Conservation (phyloP, 2,888 invertebrate genomes). For the Magallana nippona region DNA sequence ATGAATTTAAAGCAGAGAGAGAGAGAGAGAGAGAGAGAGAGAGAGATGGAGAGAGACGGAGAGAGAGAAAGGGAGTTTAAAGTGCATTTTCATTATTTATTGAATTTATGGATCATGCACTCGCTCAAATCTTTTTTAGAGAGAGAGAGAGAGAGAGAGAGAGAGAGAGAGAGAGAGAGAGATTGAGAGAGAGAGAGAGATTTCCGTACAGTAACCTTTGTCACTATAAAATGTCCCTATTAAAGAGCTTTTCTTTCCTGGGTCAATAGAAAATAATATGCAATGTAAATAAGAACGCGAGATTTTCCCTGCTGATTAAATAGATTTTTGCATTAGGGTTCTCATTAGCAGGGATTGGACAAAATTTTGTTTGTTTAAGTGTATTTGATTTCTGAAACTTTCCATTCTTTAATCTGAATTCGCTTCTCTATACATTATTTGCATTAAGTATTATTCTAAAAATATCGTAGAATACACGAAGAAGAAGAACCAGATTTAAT, state of each 20-base stretch:
- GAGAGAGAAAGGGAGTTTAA: too few relatives aligned
- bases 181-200: constrained; percentile 48
- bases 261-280: constrained; percentile 26
- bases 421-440: too few relatives aligned
- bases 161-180: constrained; percentile 50
- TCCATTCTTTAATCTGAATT: too few relatives aligned
- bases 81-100: too few relatives aligned
- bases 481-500: too few relatives aligned
- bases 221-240: neutral
- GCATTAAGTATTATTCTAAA: too few relatives aligned
- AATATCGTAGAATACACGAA: too few relatives aligned
- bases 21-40: neutral
- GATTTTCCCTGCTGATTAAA: constrained; percentile 27
- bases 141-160: constrained; percentile 50
- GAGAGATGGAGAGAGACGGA: constrained; percentile 42
- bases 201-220: constrained; percentile 45
- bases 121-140: neutral
- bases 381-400: neutral
- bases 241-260: constrained; percentile 4
- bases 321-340: constrained; percentile 18
- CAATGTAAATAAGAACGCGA: constrained; percentile 19
- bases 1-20: neutral
- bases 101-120: too few relatives aligned
- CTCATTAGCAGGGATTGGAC: neutral
- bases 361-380: neutral